Conservation (phyloP, 2,113 vertebrate species). For the Neogobius melanostomus region DNA sequence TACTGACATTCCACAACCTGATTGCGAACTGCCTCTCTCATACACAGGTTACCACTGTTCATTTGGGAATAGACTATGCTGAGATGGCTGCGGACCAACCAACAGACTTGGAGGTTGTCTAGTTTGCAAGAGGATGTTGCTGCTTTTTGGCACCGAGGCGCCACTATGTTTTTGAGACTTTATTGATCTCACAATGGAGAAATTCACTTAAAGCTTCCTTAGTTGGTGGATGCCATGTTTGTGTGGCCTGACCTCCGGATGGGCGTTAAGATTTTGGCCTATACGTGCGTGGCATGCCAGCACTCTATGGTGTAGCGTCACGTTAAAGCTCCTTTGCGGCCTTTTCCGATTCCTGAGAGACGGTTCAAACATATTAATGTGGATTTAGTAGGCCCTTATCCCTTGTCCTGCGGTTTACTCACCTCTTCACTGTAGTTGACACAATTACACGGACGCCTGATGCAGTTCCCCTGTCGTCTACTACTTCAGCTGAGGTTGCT, state of each 20-base stretch:
- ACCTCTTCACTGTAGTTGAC: conserved; percentile 1
- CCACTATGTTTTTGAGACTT: too few species aligned
- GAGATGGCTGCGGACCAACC: neutral
- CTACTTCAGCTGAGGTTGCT: too few species aligned
- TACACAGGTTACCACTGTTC: neutral
- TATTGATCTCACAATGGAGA: neutral
- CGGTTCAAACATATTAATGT: neutral
- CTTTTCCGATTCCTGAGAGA: too few species aligned
- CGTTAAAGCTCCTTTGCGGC: too few species aligned
- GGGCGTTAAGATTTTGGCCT: conserved; percentile 6
- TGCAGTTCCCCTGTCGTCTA: too few species aligned
- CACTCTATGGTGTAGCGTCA: too few species aligned
- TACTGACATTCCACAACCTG: neutral
- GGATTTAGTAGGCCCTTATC: neutral
- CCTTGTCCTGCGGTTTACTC: neutral
- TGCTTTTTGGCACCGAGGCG: too few species aligned
- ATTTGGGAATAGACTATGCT: neutral
- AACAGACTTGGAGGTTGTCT: neutral
- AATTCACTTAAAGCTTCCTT: conserved; percentile 16
- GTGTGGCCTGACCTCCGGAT: too few species aligned
- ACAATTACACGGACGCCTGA: neutral
- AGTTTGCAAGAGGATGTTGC: too few species aligned
- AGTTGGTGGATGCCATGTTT: conserved; percentile 31
- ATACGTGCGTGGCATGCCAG: too few species aligned
- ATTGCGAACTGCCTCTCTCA: neutral